Conservation (phyloP, 2,113 vertebrate genomes). For the Zosterops lateralis region DNA sequence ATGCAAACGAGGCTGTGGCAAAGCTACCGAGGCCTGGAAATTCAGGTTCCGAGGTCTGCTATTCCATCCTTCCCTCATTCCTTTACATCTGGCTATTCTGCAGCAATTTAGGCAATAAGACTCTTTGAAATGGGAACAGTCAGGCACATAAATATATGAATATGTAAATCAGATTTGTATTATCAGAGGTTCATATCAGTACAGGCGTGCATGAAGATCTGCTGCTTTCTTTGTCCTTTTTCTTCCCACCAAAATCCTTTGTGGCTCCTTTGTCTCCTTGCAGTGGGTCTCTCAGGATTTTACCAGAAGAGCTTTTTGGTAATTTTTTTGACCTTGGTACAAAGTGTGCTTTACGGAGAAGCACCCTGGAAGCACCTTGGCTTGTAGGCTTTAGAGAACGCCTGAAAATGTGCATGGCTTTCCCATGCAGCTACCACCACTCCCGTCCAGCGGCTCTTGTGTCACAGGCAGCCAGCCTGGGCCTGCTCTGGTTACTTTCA, state of each 20-base stretch:
- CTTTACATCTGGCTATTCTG: constrained; percentile 44
- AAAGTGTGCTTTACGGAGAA: neutral
- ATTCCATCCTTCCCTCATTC: neutral
- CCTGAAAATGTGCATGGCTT: neutral
- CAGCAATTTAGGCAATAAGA: constrained; percentile 43
- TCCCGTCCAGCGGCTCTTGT: neutral
- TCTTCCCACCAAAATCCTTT: neutral
- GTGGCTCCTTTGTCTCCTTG: neutral
- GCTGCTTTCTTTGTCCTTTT: neutral
- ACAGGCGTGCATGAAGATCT: neutral
- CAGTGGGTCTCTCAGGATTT: neutral
- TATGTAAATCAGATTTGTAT: constrained; percentile 11
- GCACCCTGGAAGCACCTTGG: neutral
- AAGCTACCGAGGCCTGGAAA: neutral
- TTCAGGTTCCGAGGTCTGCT: constrained; percentile 49
- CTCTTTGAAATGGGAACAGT: constrained; percentile 55
- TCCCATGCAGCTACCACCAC: neutral
- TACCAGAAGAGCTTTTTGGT: neutral
- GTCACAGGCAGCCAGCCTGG: neutral
- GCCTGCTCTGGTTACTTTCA: neutral
- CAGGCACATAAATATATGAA: constrained; percentile 43
- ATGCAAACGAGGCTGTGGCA: neutral
- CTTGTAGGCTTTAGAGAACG: neutral
- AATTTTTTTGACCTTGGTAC: neutral
- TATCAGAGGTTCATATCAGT: constrained; percentile 39